Evolutionary conservation across 1,140 invertebrate species (phyloP), one percentile per base, ranked within the genome.

Genomic region (Dendroctonus valens): DNA sequence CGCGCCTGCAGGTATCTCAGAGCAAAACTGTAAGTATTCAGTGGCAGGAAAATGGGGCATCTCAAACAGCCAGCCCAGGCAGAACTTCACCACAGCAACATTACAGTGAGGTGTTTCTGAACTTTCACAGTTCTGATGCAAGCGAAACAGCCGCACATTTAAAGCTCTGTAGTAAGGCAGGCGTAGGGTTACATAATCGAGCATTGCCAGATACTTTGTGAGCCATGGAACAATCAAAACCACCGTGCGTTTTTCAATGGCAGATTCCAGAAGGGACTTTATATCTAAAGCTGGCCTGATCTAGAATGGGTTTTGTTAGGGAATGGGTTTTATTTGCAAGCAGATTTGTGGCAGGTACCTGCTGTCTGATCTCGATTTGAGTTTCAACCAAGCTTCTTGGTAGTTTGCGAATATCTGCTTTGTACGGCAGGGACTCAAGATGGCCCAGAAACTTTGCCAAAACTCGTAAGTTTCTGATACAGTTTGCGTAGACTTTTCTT

Each of bases 131-230:
- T 77, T 73, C 41, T 72, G 78, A 73, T 92, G 89, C 57, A 93
- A 78, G 39, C 79, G 77, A 74, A 87, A 87, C 0, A 93, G 76
- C 14, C 83, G 74, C 73, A 85, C 80, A 39, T 91, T 75, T 8
- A 91, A 76, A 41, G 82, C 77, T 59, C 83, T 76, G 69, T 88
- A 90, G 75, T 89, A 88, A 15, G 85, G 85, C 7, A 92, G 78
- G 46, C 86, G 79, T 37, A 91, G 78, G 0, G 88, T 85, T 0
- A 89, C 82, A 50, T 82, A 77, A 77, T 96, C 93, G 67, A 94
- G 80, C 87, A 93, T 91, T 0, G 88, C 85, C 8, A 96, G 75
- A 74, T 90, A 93, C 75, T 94, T 89, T 5, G 91, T 85, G 7
- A 94, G 73, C 93, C 93, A 96, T 0, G 93, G 92, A 59, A 95